phyloP scores from a whole-genome alignment of 2,888 invertebrate genomes.

The Drosophila meridiana region DNA sequence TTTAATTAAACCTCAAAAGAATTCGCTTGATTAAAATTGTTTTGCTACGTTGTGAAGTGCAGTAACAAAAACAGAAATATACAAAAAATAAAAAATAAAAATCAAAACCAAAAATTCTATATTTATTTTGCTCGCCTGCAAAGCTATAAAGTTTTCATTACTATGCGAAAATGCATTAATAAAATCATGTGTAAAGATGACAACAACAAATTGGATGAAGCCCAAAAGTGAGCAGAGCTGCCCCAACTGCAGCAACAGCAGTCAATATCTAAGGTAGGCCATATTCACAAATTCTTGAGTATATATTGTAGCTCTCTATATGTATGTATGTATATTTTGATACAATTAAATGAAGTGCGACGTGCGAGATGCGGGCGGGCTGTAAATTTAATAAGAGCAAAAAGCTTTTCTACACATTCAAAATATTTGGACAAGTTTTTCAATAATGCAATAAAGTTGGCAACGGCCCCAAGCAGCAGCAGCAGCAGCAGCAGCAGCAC shows the following conservation, averaged over 20 bases:
- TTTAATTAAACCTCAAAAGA: conserved; percentile 72
- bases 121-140: conserved; percentile 22
- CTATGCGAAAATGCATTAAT: conserved; percentile 41
- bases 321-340: conserved; percentile 31
- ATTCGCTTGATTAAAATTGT: conserved; percentile 63
- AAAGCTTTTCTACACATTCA: conserved; percentile 77
- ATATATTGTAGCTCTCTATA: too few relatives aligned
- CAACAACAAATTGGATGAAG: conserved; percentile 39
- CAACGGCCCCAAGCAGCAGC: conserved; percentile 50
- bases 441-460: conserved; percentile 81
- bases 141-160: conserved; percentile 51
- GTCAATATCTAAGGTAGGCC: conserved; percentile 19
- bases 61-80: not conserved
- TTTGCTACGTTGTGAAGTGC: conserved; percentile 21
- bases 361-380: not conserved
- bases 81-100: not conserved
- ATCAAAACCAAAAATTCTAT: not conserved
- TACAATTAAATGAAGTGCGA: conserved; percentile 49
- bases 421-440: conserved; percentile 80
- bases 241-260: conserved; percentile 22
- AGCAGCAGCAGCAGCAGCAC: conserved; percentile 25
- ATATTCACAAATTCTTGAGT: conserved; percentile 4
- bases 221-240: conserved; percentile 21
- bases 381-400: conserved; percentile 69
- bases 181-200: conserved; percentile 42